These are phyloP conservation scores for Momotus momota DNA, from an alignment of 2,797 vertebrate species.

Conservation along the genomic window DNA sequence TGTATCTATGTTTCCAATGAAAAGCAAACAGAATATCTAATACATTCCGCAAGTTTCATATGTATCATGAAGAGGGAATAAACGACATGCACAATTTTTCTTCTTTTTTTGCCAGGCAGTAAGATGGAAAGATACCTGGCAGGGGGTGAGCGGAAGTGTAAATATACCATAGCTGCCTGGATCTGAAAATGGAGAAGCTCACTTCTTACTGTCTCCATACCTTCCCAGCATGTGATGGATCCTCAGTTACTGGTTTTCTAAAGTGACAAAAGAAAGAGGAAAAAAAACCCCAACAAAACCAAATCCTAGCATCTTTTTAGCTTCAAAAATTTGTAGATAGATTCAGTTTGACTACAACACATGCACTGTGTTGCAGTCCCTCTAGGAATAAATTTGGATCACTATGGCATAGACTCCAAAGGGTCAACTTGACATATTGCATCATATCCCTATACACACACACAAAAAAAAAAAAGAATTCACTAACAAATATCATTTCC, in stretches of 20 bases:
- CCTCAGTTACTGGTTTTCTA: background rate
- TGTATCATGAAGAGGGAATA: background rate
- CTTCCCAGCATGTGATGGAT: background rate
- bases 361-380: background rate
- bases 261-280: background rate
- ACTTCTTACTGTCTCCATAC: background rate
- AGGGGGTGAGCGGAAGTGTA: background rate
- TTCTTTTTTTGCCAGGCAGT: background rate
- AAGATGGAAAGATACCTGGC: background rate
- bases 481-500: slow-evolving; percentile 22
- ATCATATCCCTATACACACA: slow-evolving; percentile 4
- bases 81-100: background rate
- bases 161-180: background rate
- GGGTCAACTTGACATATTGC: slow-evolving; percentile 57
- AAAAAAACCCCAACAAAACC: background rate
- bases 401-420: background rate
- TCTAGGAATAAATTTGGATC: slow-evolving; percentile 43
- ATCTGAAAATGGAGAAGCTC: background rate
- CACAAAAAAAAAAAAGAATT: background rate
- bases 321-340: background rate
- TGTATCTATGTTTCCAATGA: background rate
- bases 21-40: background rate
- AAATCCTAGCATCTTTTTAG: background rate
- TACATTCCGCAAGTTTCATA: background rate
- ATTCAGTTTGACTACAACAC: background rate